phyloP scores from a whole-genome alignment of 2,113 vertebrate genomes.

The Apeltes quadracus region DNA sequence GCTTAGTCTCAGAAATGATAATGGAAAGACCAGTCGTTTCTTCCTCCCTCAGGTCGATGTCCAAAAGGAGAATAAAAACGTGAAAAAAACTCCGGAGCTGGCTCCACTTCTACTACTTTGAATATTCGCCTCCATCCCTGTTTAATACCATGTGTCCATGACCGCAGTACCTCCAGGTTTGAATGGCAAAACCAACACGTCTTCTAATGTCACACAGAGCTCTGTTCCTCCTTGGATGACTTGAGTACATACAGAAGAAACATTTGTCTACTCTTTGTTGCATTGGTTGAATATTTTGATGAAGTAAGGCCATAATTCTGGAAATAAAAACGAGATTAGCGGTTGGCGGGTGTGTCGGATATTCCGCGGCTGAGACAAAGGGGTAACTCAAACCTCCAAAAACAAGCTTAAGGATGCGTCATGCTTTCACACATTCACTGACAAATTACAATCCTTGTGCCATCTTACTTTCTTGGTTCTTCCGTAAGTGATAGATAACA shows the following conservation, averaged over 20 bases:
- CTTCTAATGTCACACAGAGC: slow-evolving; percentile 64
- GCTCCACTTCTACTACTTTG: slow-evolving; percentile 40
- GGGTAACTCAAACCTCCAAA: slow-evolving; percentile 23
- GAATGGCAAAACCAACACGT: slow-evolving; percentile 49
- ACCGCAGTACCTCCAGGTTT: slow-evolving; percentile 39
- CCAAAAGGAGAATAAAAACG: slow-evolving; percentile 41
- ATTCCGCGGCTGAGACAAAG: slow-evolving; percentile 37
- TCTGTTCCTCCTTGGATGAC: slow-evolving; percentile 45
- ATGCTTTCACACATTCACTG: slow-evolving; percentile 61
- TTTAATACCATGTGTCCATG: slow-evolving; percentile 17
- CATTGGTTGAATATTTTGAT: slow-evolving; percentile 60
- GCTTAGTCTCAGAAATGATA: slow-evolving; percentile 46
- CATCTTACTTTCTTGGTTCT: slow-evolving; percentile 33
- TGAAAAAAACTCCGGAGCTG: slow-evolving; percentile 47
- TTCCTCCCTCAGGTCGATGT: slow-evolving; percentile 36
- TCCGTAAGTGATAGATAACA: slow-evolving; percentile 28
- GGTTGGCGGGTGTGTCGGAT: slow-evolving; percentile 4
- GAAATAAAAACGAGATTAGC: slow-evolving; percentile 50
- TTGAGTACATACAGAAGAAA: slow-evolving; percentile 57
- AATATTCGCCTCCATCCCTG: slow-evolving; percentile 17
- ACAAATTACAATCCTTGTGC: slow-evolving; percentile 66
- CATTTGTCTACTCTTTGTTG: slow-evolving; percentile 54
- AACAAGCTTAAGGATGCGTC: slow-evolving; percentile 17
- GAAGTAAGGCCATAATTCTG: slow-evolving; percentile 74
- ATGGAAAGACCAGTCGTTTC: slow-evolving; percentile 38